Base-by-base conservation (phyloP, 1,140 invertebrate genomes). In the Pogonognathellus flavescens region DNA sequence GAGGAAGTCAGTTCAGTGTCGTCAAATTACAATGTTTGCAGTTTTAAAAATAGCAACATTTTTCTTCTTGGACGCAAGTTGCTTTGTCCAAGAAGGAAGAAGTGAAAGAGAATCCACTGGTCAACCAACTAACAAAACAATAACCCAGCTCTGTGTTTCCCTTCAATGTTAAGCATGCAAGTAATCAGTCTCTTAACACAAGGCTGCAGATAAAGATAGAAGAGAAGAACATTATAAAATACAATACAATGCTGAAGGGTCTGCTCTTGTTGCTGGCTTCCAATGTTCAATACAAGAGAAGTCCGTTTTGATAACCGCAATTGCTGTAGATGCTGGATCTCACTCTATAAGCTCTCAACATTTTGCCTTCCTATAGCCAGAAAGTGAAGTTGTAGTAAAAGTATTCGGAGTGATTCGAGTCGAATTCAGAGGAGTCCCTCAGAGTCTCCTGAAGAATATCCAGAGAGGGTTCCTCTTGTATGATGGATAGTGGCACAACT, bases 401-500 rank as follows among this genome's bases (percentile, higher is more conserved):
- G 70, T 50, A 76, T 76, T 76, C 70, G 70, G 70, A 49, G 16
- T 76, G 70, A 49, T n/a, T 76, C 70, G 70, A 76, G 70, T 25
- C 70, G 41, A 76, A 76, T 76, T 76, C 70, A 76, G 70, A 31
- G 49, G 31, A 49, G 70, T 25, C 70, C 49, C 70, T 31, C 41
- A 31, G n/a, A 76, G 70, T 76, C 70, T 76, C 25, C 14, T 76
- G 70, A n/a, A n/a, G n/a, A 76, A 18, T n/a, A 76, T 76, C 25
- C 70, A 76, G 70, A 76, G 70, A 76, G 70, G 70, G 70, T 76
- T 76, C 70, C 25, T 76, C 70, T 76, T 16, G 70, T 76, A 76
- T 76, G 70, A 41, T 49, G 41, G 14, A 41, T 16, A 31, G 41
- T 50, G 16, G 70, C 41, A 13, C 31, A 76, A 76, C 70, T 76